Evolutionary conservation across 2,888 invertebrate genomes (phyloP).

Genomic region (Proisotoma minuta): DNA sequence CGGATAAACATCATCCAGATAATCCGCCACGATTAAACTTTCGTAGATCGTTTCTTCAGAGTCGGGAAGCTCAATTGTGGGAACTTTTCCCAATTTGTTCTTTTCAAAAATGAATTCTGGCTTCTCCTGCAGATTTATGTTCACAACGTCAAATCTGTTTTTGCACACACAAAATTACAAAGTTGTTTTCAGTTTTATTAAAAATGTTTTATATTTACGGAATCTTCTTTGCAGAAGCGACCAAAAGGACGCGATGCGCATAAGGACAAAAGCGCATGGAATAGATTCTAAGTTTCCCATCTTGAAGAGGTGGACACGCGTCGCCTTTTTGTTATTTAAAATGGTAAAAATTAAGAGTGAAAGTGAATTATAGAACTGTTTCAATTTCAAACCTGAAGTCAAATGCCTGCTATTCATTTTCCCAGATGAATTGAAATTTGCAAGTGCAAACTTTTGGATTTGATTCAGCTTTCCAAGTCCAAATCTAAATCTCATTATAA

Average conservation of each 20-base stretch:
- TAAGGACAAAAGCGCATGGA: conserved; percentile 49
- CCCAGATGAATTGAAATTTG: neutral
- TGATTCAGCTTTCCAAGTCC: too few relatives aligned
- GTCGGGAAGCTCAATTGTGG: conserved; percentile 51
- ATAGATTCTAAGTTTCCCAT: conserved; percentile 17
- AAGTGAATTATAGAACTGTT: neutral
- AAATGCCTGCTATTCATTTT: conserved; percentile 14
- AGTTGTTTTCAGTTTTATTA: neutral
- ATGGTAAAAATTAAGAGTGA: neutral
- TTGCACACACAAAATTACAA: neutral
- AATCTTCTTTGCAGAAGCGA: conserved; percentile 49
- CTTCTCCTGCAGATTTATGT: conserved; percentile 54
- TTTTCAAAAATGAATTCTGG: conserved; percentile 55
- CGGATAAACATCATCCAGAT: conserved; percentile 57
- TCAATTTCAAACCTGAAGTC: neutral
- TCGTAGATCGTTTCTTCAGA: conserved; percentile 56
- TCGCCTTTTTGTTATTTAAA: too few relatives aligned
- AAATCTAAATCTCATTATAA: too few relatives aligned
- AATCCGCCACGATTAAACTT: conserved; percentile 57
- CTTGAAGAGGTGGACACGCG: conserved; percentile 13
- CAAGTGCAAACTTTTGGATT: neutral
- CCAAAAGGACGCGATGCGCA: conserved; percentile 49
- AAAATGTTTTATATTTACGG: conserved; percentile 44
- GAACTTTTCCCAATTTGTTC: conserved; percentile 55
- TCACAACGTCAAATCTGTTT: conserved; percentile 54